Percentiles rank a stretch among this genome's conserved stretches.
phyloP scores from a whole-genome alignment of 2,797 vertebrate species.

The Podarcis lilfordi region DNA sequence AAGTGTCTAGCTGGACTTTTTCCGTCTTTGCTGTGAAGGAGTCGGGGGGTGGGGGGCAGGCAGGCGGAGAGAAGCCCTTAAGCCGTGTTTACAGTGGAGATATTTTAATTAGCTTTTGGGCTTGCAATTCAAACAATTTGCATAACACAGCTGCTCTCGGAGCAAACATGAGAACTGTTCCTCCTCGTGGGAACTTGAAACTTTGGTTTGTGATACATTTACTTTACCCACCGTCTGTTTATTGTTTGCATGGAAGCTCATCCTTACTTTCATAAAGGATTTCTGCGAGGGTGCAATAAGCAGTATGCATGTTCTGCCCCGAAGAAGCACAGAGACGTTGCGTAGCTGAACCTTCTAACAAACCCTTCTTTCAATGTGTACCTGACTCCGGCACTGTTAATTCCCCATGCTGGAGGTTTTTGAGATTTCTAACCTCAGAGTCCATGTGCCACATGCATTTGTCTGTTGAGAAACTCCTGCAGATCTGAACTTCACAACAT shows the following conservation, averaged over 20 bases:
- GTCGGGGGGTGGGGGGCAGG: conserved; percentile 24
- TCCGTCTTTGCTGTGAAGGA: conserved; percentile 64
- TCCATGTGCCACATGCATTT: not conserved
- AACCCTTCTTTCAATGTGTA: conserved; percentile 48
- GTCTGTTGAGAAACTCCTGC: not conserved
- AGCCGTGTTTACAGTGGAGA: conserved; percentile 71
- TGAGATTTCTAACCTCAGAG: not conserved
- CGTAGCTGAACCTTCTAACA: conserved; percentile 33
- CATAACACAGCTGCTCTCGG: conserved; percentile 67
- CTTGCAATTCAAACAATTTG: conserved; percentile 69
- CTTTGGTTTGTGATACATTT: conserved; percentile 61
- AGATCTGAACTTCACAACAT: not conserved
- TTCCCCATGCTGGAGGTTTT: not conserved
- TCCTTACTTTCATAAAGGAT: conserved; percentile 43
- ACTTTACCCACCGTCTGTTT: not conserved
- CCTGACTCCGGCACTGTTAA: conserved; percentile 2
- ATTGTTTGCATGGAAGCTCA: not conserved
- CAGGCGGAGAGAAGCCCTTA: conserved; percentile 63
- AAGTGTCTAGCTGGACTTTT: conserved; percentile 68
- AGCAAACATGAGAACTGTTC: conserved; percentile 68
- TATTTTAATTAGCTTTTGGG: conserved; percentile 75
- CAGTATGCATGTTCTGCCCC: conserved; percentile 54
- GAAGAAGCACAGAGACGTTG: conserved; percentile 53
- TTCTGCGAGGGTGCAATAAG: conserved; percentile 54
- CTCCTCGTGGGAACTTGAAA: conserved; percentile 70